A percentile compares a stretch with the other conserved stretches of the same genome.
Conservation (phyloP, 2,888 invertebrate genomes). For the Caenorhabditis drosophilae region DNA sequence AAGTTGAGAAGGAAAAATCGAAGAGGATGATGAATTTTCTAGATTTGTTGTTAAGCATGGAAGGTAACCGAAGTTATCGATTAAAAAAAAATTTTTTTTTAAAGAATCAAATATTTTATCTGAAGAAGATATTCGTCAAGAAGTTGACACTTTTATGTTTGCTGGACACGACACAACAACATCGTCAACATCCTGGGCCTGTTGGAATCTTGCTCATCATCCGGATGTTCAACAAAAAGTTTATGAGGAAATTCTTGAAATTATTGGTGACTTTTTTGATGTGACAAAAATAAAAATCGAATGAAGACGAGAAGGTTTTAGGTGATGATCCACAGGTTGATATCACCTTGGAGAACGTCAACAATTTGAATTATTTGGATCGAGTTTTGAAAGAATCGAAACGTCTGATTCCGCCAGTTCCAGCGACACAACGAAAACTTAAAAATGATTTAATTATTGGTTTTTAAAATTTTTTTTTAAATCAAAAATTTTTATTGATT, state of each 20-base stretch:
- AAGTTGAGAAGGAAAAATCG: constrained; percentile 24
- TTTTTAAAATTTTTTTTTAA: constrained; percentile 5
- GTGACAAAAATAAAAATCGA: constrained; percentile 62
- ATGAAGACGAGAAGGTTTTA: constrained; percentile 31
- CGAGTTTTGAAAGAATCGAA: constrained; percentile 63
- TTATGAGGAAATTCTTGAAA: constrained; percentile 43
- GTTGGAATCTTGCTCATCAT: constrained; percentile 69
- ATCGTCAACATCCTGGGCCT: constrained; percentile 70
- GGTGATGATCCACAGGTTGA: constrained; percentile 41
- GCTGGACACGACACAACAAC: constrained; percentile 72
- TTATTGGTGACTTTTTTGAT: too few relatives aligned
- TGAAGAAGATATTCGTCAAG: constrained; percentile 69
- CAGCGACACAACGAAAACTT: constrained; percentile 53
- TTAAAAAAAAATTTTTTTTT: too few relatives aligned
- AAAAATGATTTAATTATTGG: constrained; percentile 67
- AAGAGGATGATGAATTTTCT: constrained; percentile 69
- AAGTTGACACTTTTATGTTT: constrained; percentile 72
- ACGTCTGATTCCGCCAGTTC: constrained; percentile 60
- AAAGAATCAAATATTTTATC: constrained; percentile 69
- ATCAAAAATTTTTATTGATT: not conserved
- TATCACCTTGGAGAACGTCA: constrained; percentile 66
- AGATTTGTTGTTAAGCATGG: constrained; percentile 71
- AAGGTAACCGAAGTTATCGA: constrained; percentile 60
- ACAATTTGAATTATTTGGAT: constrained; percentile 58
- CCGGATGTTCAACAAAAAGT: constrained; percentile 69